These are phyloP conservation scores for Tarsius wallacei DNA, from an alignment of 2,797 vertebrate genomes.

Conservation along the genomic window DNA sequence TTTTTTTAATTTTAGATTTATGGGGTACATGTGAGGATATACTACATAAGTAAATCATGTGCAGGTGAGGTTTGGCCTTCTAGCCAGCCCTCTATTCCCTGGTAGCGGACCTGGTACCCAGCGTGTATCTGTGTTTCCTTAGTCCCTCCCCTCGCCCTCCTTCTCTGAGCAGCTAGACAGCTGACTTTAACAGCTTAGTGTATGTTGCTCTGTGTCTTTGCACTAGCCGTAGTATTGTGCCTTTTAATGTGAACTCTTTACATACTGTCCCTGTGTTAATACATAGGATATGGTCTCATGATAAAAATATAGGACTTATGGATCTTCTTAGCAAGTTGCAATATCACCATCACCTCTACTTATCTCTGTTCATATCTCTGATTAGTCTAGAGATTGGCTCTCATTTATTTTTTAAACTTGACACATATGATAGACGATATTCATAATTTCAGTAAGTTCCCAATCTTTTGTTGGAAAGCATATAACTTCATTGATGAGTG, in stretches of 20 bases:
- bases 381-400: not conserved
- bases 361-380: not conserved
- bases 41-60: too few species aligned
- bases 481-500: not conserved
- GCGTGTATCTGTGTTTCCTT: too few species aligned
- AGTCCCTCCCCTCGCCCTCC: too few species aligned
- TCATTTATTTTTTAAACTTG: not conserved
- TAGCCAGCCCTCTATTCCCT: too few species aligned
- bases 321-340: not conserved
- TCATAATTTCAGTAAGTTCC: conserved; percentile 55
- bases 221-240: not conserved
- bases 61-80: too few species aligned
- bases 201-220: not conserved
- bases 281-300: conserved; percentile 6
- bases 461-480: not conserved
- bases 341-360: not conserved
- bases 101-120: too few species aligned
- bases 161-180: not conserved
- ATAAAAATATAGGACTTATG: not conserved
- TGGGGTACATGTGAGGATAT: too few species aligned
- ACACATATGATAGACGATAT: not conserved
- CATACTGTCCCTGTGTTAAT: not conserved
- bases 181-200: not conserved
- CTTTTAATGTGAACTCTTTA: not conserved
- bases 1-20: too few species aligned